These are phyloP conservation scores for Mesorhabditis spiculigera DNA, from an alignment of 2,888 invertebrate species.

Conservation along the genomic window DNA sequence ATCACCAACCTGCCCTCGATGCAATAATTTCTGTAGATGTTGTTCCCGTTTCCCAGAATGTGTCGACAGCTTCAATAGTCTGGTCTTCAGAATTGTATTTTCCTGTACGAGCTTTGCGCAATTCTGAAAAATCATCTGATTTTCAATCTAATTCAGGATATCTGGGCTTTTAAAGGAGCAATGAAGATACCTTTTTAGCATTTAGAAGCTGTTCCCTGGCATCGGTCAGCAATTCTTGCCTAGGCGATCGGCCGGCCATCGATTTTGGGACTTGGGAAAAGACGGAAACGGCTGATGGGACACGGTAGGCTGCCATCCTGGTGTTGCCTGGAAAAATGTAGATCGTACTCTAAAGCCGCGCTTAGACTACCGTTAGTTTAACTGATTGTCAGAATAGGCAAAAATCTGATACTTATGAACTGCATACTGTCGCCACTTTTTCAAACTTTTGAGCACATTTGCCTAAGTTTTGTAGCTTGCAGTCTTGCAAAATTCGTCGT, in stretches of 20 bases:
- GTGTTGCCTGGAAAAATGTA: neutral
- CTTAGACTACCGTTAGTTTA: too few species aligned
- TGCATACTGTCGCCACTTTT: too few species aligned
- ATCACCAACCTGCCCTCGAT: neutral
- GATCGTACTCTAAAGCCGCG: too few species aligned
- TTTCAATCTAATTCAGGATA: neutral
- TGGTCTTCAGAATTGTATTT: constrained; percentile 4
- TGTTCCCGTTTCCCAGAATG: neutral
- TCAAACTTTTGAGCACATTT: too few species aligned
- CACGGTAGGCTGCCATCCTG: neutral
- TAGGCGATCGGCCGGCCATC: neutral
- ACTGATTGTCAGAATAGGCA: too few species aligned
- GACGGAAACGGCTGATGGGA: neutral
- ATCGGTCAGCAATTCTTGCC: neutral
- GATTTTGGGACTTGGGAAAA: neutral
- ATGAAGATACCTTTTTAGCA: neutral
- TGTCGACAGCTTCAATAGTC: neutral
- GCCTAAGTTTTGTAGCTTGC: too few species aligned
- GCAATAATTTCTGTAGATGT: neutral
- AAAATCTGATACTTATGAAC: too few species aligned
- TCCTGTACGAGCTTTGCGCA: neutral
- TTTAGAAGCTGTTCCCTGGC: constrained; percentile 1
- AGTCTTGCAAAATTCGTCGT: too few species aligned
- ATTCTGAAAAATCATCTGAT: neutral
- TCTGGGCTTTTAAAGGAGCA: too few species aligned